A percentile compares a stretch with the other conserved stretches of the same genome.
Evolutionary conservation across 2,797 vertebrate species (phyloP).

Genomic region (Sciurus vulgaris): DNA sequence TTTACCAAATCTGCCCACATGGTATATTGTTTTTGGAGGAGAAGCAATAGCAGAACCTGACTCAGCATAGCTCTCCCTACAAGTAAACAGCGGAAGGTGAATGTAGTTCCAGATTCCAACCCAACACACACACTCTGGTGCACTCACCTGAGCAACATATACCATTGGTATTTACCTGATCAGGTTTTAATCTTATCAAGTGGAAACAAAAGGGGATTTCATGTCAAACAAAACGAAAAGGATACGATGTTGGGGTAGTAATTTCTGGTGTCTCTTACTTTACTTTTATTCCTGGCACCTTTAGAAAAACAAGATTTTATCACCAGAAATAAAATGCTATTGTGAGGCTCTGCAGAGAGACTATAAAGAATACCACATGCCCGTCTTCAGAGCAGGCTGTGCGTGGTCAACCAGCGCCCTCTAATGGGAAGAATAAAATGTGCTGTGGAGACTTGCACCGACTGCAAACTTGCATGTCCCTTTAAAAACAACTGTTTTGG

Average conservation of each 20-base stretch:
- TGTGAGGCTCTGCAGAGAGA: constrained; percentile 23
- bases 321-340: constrained; percentile 66
- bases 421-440: constrained; percentile 65
- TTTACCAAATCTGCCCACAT: neutral
- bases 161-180: neutral
- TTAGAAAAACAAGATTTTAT: constrained; percentile 76
- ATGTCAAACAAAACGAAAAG: constrained; percentile 23
- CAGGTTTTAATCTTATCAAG: neutral
- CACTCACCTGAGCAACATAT: too few relatives aligned
- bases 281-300: constrained; percentile 48
- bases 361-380: neutral
- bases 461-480: neutral
- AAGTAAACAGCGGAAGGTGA: neutral
- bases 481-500: constrained; percentile 65
- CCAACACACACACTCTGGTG: neutral
- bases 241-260: neutral
- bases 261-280: constrained; percentile 46
- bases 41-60: neutral
- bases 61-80: neutral
- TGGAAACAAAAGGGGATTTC: neutral
- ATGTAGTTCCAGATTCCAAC: neutral
- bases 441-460: neutral
- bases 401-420: constrained; percentile 69
- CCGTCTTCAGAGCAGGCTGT: neutral
- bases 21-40: neutral